phyloP scores from a whole-genome alignment of 1,140 invertebrate species.

The Andrena cerasifolii region DNA sequence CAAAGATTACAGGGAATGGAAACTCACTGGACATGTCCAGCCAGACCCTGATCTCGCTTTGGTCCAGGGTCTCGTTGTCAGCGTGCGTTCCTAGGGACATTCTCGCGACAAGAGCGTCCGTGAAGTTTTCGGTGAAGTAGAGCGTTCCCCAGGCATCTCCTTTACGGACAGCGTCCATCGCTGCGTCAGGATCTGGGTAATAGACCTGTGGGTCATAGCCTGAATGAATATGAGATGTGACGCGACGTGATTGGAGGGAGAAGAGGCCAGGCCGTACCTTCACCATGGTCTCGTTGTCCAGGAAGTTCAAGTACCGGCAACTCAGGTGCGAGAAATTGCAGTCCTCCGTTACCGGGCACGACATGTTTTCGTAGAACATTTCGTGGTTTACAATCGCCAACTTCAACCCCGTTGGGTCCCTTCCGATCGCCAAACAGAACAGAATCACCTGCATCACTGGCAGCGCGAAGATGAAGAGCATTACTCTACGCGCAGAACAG shows the following conservation, averaged over 20 bases:
- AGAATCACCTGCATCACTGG: conserved; percentile 97
- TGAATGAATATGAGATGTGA: no score
- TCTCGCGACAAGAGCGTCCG: conserved; percentile 89
- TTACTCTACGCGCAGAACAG: conserved; percentile 84
- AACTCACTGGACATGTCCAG: conserved; percentile 94
- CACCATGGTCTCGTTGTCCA: conserved; percentile 86
- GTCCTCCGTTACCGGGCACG: conserved; percentile 80
- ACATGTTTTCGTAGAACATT: conserved; percentile 84
- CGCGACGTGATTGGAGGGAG: no score
- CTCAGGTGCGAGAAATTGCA: conserved; percentile 89
- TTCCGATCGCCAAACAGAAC: conserved; percentile 96
- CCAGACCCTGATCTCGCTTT: conserved; percentile 92
- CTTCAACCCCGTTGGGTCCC: conserved; percentile 92
- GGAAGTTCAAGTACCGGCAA: conserved; percentile 88
- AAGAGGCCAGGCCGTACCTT: conserved; percentile 80
- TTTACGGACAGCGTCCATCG: conserved; percentile 86
- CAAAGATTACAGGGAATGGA: no score
- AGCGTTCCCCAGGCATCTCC: conserved; percentile 94
- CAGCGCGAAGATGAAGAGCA: conserved; percentile 95
- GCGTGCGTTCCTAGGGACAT: conserved; percentile 87
- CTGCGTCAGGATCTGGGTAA: conserved; percentile 86
- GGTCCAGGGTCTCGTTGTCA: conserved; percentile 90
- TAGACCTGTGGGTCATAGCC: conserved; percentile 86
- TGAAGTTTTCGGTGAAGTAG: conserved; percentile 93
- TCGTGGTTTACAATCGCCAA: conserved; percentile 94